Evolutionary conservation across 2,113 vertebrate species (phyloP).

Genomic region (Daboia siamensis): DNA sequence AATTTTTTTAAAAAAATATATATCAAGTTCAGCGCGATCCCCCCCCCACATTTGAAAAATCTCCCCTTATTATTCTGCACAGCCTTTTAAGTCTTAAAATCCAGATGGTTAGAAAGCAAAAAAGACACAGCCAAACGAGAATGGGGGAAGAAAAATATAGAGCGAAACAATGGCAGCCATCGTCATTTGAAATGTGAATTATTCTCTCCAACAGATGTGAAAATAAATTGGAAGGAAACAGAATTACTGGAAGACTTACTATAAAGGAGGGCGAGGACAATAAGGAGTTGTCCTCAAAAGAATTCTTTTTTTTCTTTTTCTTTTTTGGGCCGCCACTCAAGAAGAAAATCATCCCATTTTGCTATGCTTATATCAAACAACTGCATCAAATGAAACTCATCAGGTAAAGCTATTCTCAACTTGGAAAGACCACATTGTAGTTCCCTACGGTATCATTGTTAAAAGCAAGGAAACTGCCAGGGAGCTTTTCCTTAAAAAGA

Average conservation of each 20-base stretch:
- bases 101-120: constrained; percentile 51
- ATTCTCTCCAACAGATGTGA: constrained; percentile 31
- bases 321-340: neutral
- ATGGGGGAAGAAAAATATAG: neutral
- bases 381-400: neutral
- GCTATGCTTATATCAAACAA: neutral
- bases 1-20: constrained; percentile 55
- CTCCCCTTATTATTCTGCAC: constrained; percentile 37
- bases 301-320: too few species aligned
- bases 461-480: neutral
- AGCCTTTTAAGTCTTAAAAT: constrained; percentile 51
- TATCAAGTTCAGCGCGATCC: constrained; percentile 38
- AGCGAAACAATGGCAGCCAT: constrained; percentile 34
- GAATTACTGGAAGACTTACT: neutral
- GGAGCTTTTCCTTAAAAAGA: neutral
- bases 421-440: neutral
- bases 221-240: neutral
- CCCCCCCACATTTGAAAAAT: constrained; percentile 24
- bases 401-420: neutral
- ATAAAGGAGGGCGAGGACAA: neutral
- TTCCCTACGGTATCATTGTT: neutral
- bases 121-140: constrained; percentile 23
- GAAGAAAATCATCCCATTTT: neutral
- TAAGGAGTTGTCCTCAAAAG: neutral
- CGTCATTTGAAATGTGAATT: constrained; percentile 31